Conservation (phyloP, 1,140 invertebrate species). For the Aphelenchoides besseyi region DNA sequence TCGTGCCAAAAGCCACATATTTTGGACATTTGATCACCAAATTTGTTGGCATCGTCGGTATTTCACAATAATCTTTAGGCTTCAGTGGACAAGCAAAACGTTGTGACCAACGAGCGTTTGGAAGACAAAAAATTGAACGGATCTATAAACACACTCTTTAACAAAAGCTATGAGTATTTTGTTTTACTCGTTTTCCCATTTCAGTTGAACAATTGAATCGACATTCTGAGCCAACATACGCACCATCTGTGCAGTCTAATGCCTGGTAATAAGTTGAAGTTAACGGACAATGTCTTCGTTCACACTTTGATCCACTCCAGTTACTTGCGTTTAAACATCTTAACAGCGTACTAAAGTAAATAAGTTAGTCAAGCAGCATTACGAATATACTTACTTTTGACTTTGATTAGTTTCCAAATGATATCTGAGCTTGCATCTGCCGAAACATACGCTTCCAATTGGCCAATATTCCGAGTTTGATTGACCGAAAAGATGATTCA, state of each 20-base stretch:
- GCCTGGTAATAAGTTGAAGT: background rate
- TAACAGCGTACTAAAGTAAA: no score
- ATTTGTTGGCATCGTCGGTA: background rate
- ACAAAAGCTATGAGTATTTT: background rate
- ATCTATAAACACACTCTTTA: no score
- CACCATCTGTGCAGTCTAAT: background rate
- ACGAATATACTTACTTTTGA: background rate
- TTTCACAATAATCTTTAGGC: background rate
- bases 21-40: slow-evolving; percentile 2
- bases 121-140: background rate
- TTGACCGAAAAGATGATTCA: background rate
- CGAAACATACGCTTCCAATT: background rate
- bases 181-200: background rate
- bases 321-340: no score
- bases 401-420: background rate
- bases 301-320: background rate
- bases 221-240: background rate
- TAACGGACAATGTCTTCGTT: background rate
- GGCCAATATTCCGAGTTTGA: background rate
- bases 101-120: slow-evolving; percentile 2
- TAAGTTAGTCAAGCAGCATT: no score
- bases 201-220: background rate
- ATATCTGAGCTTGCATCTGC: background rate
- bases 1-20: background rate
- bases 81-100: background rate